A percentile compares a stretch with the other conserved stretches of the same genome.
phyloP scores from a whole-genome alignment of 2,888 invertebrate species.

The Drosophila diplacantha region DNA sequence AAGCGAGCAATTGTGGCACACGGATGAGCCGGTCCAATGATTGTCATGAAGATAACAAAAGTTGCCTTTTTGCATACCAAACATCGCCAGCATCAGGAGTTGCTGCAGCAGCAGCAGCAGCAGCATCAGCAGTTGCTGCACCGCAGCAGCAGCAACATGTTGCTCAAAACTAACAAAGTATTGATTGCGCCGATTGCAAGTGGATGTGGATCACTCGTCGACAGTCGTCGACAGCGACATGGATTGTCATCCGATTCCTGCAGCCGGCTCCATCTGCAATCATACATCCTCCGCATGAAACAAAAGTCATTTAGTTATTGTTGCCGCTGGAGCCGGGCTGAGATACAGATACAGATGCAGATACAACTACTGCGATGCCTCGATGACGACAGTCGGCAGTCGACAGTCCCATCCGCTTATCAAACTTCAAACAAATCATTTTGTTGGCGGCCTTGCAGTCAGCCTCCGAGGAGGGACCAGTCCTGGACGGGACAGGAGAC shows the following conservation, averaged over 20 bases:
- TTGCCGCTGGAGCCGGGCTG: conserved; percentile 44
- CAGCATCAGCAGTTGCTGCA: conserved; percentile 25
- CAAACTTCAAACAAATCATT: conserved; percentile 71
- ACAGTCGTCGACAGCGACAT: conserved; percentile 64
- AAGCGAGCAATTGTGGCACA: conserved; percentile 72
- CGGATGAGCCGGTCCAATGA: conserved; percentile 69
- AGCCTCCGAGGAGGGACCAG: conserved; percentile 7
- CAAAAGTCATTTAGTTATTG: conserved; percentile 67
- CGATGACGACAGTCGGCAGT: conserved; percentile 63
- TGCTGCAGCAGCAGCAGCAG: conserved; percentile 28
- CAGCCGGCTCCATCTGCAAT: conserved; percentile 49
- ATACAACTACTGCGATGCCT: conserved; percentile 36
- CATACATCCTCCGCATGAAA: conserved; percentile 56
- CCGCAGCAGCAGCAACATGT: conserved; percentile 63
- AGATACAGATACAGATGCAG: conserved; percentile 11
- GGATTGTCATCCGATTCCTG: conserved; percentile 64
- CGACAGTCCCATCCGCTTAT: conserved; percentile 74
- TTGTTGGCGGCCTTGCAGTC: conserved; percentile 60
- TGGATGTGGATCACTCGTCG: conserved; percentile 68
- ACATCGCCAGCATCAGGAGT: conserved; percentile 48
- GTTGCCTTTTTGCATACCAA: conserved; percentile 73
- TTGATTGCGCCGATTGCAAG: conserved; percentile 70
- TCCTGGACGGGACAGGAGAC: neutral
- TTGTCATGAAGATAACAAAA: conserved; percentile 73
- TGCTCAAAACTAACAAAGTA: conserved; percentile 71